Evolutionary conservation across 2,797 vertebrate genomes (phyloP).

Genomic region (Oreonectes daqikongensis): DNA sequence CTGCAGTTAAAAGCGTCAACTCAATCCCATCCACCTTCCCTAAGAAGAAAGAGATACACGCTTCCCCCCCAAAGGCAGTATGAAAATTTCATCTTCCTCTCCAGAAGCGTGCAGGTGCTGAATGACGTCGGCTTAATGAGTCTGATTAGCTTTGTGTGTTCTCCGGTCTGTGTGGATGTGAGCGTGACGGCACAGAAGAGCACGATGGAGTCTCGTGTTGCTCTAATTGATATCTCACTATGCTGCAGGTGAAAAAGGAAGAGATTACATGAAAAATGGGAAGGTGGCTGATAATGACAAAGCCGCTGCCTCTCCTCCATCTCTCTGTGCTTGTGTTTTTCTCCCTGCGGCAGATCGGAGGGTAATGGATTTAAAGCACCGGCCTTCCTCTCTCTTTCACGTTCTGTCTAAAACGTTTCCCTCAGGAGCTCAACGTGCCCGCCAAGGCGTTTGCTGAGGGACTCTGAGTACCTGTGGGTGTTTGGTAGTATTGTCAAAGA

Average conservation of each 20-base stretch:
- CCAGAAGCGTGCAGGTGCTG: constrained; percentile 17
- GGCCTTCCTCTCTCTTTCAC: constrained; percentile 38
- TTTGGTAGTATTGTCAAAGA: constrained; percentile 10
- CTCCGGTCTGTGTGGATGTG: constrained; percentile 6
- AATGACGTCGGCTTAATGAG: constrained; percentile 31
- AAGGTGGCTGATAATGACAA: constrained; percentile 46
- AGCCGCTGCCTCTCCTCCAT: background rate
- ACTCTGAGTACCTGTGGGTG: constrained; percentile 16
- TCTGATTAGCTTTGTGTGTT: constrained; percentile 36
- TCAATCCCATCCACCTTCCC: constrained; percentile 36
- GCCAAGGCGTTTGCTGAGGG: constrained; percentile 30
- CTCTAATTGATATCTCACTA: constrained; percentile 63
- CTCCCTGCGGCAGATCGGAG: constrained; percentile 55
- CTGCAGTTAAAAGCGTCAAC: constrained; percentile 29
- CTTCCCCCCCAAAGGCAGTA: constrained; percentile 39
- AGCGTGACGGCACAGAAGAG: constrained; percentile 10
- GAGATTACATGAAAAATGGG: constrained; percentile 65
- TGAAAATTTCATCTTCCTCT: constrained; percentile 44
- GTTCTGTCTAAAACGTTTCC: constrained; percentile 23
- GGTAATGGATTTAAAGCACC: constrained; percentile 49
- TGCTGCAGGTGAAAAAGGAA: constrained; percentile 39
- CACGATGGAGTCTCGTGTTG: constrained; percentile 9
- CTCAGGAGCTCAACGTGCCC: constrained; percentile 44
- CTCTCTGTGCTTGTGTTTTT: constrained; percentile 16
- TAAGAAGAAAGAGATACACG: constrained; percentile 32